phyloP scores from a whole-genome alignment of 2,888 invertebrate species.

The Holacanthella duospinosa region DNA sequence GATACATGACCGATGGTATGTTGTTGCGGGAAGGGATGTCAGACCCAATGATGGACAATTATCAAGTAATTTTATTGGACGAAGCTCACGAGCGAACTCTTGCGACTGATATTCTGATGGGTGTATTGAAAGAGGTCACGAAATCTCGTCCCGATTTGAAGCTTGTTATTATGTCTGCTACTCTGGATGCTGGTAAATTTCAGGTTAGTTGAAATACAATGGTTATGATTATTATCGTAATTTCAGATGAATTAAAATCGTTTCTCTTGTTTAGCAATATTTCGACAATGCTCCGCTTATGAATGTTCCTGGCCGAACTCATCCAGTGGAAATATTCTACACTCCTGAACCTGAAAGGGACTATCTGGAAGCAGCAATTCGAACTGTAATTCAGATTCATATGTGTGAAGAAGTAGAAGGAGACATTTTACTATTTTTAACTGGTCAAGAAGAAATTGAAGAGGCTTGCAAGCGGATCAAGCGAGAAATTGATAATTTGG shows the following conservation, averaged over 20 bases:
- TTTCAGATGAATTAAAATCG: not conserved
- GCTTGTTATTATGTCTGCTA: constrained; percentile 98
- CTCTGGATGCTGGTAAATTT: constrained; percentile 97
- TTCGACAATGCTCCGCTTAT: constrained; percentile 97
- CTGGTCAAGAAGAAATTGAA: constrained; percentile 84
- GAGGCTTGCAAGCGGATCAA: constrained; percentile 97
- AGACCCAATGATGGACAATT: constrained; percentile 91
- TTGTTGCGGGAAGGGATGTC: constrained; percentile 97
- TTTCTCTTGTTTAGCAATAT: constrained; percentile 58
- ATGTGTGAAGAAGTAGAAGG: constrained; percentile 88
- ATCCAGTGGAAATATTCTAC: constrained; percentile 96
- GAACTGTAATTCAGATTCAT: constrained; percentile 95
- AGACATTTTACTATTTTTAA: constrained; percentile 83
- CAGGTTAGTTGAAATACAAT: constrained; percentile 45
- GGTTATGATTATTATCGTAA: not conserved
- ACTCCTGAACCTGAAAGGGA: constrained; percentile 97
- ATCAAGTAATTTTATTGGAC: constrained; percentile 90
- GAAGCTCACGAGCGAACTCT: constrained; percentile 98
- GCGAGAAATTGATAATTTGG: constrained; percentile 88
- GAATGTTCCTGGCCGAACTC: constrained; percentile 94
- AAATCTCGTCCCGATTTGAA: constrained; percentile 86
- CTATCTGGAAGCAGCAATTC: constrained; percentile 94
- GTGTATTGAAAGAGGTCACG: constrained; percentile 91
- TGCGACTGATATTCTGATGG: constrained; percentile 98
- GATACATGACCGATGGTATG: constrained; percentile 99